A percentile compares a stretch with the other conserved stretches of the same genome.
These are phyloP conservation scores for Trimorus sp. DNA, from an alignment of 2,888 invertebrate species.

Conservation along the genomic window DNA sequence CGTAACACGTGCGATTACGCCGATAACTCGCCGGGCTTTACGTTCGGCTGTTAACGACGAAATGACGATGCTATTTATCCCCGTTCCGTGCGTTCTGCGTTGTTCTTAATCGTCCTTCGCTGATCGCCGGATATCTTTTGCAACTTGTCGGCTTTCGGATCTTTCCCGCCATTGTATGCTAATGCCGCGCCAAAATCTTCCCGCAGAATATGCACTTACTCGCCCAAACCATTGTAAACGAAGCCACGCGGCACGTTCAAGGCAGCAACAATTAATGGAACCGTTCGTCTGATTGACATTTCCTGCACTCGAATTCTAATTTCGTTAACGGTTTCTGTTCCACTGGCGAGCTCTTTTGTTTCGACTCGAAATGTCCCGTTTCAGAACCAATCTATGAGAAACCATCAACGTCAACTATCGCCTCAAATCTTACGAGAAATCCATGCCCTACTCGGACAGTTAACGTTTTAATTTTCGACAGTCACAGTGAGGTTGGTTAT, in stretches of 20 bases:
- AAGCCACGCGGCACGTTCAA: conserved; percentile 19
- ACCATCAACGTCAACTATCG: background rate
- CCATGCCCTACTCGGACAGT: too few species aligned
- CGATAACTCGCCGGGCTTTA: conserved; percentile 42
- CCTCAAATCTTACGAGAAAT: too few species aligned
- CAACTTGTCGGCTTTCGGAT: conserved; percentile 73
- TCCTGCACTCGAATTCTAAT: conserved; percentile 42
- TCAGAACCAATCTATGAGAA: background rate
- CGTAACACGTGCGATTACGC: conserved; percentile 51
- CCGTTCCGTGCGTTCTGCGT: conserved; percentile 16
- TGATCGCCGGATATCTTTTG: conserved; percentile 78
- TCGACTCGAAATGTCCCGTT: background rate
- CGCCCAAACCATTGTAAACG: conserved; percentile 42
- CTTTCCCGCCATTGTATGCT: conserved; percentile 78
- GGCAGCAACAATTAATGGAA: conserved; percentile 35
- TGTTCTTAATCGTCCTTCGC: conserved; percentile 71
- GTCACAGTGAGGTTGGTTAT: too few species aligned
- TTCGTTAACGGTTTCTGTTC: conserved; percentile 38
- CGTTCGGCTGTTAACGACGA: conserved; percentile 52
- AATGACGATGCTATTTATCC: conserved; percentile 49
- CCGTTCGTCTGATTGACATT: conserved; percentile 56
- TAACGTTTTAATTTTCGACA: too few species aligned
- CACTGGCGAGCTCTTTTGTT: conserved; percentile 23
- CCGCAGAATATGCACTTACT: conserved; percentile 48
- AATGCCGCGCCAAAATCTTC: conserved; percentile 72